Evolutionary conservation across 2,888 invertebrate genomes (phyloP).

Genomic region (Dynastes hyllus): DNA sequence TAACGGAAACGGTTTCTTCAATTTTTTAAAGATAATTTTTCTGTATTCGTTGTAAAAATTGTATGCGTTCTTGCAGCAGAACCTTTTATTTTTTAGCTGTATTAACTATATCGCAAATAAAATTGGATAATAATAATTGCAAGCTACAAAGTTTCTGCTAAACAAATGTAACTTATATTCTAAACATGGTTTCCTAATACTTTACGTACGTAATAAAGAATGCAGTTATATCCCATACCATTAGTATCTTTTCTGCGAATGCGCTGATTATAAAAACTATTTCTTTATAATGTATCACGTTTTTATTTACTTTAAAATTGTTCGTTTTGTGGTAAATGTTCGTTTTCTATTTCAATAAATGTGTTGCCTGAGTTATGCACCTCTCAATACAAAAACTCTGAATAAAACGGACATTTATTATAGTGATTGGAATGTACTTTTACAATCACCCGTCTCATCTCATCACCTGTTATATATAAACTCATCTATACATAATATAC

Average conservation of each 20-base stretch:
- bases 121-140: neutral
- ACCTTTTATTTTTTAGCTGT: neutral
- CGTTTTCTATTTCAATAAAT: conserved; percentile 6
- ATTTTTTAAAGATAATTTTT: no score
- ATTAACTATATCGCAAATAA: neutral
- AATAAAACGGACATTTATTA: conserved; percentile 31
- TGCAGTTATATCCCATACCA: neutral
- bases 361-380: neutral
- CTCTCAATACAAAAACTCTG: conserved; percentile 3
- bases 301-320: neutral
- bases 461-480: conserved; percentile 41
- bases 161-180: no score
- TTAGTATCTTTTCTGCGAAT: neutral
- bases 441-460: conserved; percentile 8
- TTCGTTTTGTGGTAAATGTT: conserved; percentile 14
- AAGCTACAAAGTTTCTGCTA: no score
- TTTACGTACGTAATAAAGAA: no score
- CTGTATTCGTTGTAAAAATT: neutral
- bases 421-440: conserved; percentile 10
- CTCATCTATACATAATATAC: conserved; percentile 29
- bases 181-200: no score
- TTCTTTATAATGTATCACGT: conserved; percentile 3
- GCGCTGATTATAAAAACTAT: neutral
- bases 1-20: neutral
- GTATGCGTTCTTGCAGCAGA: neutral